Conservation (phyloP, 2,888 invertebrate species). For the Ochropleura leucogaster region DNA sequence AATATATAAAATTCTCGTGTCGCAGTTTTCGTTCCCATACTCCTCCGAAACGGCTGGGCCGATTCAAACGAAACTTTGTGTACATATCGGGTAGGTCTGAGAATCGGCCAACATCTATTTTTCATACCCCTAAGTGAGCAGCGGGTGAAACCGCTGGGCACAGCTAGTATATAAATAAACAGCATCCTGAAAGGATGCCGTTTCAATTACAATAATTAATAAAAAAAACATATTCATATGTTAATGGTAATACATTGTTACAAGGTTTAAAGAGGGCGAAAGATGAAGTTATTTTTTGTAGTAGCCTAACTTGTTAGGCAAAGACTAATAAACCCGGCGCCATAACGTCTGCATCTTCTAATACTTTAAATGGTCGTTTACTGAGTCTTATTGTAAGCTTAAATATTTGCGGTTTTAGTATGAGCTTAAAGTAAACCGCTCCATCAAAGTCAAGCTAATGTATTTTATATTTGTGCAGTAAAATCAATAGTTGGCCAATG, state of each 20-base stretch:
- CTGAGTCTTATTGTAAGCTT: constrained; percentile 16
- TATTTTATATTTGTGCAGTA: constrained; percentile 53
- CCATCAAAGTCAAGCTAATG: constrained; percentile 58
- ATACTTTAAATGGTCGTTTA: constrained; percentile 27
- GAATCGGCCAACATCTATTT: too few relatives aligned
- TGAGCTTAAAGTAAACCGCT: constrained; percentile 33
- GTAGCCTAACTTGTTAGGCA: not conserved
- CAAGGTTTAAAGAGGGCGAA: not conserved
- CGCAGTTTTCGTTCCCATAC: too few relatives aligned
- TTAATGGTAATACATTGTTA: not conserved
- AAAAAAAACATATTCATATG: too few relatives aligned
- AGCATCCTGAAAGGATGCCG: too few relatives aligned
- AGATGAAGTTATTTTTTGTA: not conserved
- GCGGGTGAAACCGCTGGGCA: too few relatives aligned
- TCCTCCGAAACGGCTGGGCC: too few relatives aligned
- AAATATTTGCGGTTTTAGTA: constrained; percentile 54
- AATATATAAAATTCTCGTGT: too few relatives aligned
- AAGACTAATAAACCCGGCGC: constrained; percentile 4
- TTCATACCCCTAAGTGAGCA: too few relatives aligned
- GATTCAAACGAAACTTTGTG: too few relatives aligned
- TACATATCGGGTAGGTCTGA: too few relatives aligned
- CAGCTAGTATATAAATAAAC: too few relatives aligned
- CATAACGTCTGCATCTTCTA: constrained; percentile 14
- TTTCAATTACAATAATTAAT: too few relatives aligned
- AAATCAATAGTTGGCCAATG: constrained; percentile 41